These are phyloP conservation scores for Odontomyia ornata DNA, from an alignment of 2,888 invertebrate genomes.

Conservation along the genomic window DNA sequence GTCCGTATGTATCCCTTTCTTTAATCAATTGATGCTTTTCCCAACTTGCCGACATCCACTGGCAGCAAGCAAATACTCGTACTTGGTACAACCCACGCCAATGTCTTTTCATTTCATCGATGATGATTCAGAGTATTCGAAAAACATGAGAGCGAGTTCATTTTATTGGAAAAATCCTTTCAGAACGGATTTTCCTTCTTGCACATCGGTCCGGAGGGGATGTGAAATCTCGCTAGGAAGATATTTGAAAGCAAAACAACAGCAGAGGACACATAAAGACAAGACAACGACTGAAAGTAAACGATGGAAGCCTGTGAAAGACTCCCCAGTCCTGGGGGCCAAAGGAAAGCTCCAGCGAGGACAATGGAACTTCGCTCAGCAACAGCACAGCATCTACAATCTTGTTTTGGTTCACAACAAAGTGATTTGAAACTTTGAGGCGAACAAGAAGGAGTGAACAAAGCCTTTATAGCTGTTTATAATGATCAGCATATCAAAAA, in stretches of 20 bases:
- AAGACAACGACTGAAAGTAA: neutral
- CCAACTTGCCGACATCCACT: neutral
- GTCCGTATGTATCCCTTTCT: neutral
- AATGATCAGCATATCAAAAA: slow-evolving; percentile 28
- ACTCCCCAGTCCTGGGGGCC: neutral
- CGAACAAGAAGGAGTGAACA: neutral
- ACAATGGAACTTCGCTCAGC: neutral
- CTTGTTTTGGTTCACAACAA: slow-evolving; percentile 10
- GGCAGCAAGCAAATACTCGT: too few relatives aligned
- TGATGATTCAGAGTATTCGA: neutral
- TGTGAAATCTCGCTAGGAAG: neutral
- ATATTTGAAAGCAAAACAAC: neutral
- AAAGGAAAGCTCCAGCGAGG: neutral
- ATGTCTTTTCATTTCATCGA: slow-evolving; percentile 5
- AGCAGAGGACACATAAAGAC: neutral
- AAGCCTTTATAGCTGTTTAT: slow-evolving; percentile 27
- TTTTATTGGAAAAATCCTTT: slow-evolving; percentile 1
- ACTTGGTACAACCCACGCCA: neutral
- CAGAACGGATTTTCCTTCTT: neutral
- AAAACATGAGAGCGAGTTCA: neutral
- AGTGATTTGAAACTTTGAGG: slow-evolving; percentile 7
- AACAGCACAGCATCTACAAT: neutral
- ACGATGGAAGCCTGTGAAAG: neutral
- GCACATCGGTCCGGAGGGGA: neutral
- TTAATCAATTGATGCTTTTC: slow-evolving; percentile 3